phyloP scores from a whole-genome alignment of 2,888 invertebrate genomes.

The Zele albiditarsus region DNA sequence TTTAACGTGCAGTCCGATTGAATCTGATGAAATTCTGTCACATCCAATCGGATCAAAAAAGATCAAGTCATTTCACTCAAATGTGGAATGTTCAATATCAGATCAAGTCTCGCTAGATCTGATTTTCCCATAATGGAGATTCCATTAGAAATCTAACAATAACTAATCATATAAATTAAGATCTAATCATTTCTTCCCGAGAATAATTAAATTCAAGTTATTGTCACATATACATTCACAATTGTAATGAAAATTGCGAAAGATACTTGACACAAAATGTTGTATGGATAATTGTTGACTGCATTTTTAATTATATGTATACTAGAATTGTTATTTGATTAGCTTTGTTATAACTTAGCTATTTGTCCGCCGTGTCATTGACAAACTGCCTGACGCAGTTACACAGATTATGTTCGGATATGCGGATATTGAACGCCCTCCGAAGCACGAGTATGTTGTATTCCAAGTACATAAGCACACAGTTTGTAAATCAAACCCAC shows the following conservation, averaged over 20 bases:
- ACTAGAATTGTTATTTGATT: slow-evolving; percentile 53
- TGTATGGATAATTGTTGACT: slow-evolving; percentile 47
- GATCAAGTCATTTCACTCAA: too few species aligned
- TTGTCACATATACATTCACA: slow-evolving; percentile 25
- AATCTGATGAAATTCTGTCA: too few species aligned
- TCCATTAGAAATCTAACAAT: too few species aligned
- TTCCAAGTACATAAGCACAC: not conserved
- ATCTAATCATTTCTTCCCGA: too few species aligned
- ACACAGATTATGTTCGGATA: not conserved
- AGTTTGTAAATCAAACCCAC: not conserved
- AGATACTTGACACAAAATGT: slow-evolving; percentile 38
- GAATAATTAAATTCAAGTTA: not conserved
- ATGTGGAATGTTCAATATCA: too few species aligned
- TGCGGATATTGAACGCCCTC: not conserved
- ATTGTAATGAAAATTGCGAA: slow-evolving; percentile 5
- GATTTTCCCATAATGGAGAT: too few species aligned
- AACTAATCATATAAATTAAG: too few species aligned
- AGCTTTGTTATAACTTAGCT: slow-evolving; percentile 53
- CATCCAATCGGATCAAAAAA: too few species aligned
- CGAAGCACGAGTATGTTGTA: not conserved
- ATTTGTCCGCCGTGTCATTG: slow-evolving; percentile 50
- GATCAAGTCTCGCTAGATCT: too few species aligned
- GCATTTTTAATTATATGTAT: slow-evolving; percentile 49
- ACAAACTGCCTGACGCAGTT: slow-evolving; percentile 42
- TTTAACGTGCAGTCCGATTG: too few species aligned